Evolutionary conservation across 2,113 vertebrate genomes (phyloP).

Genomic region (Seriola aureovittata): DNA sequence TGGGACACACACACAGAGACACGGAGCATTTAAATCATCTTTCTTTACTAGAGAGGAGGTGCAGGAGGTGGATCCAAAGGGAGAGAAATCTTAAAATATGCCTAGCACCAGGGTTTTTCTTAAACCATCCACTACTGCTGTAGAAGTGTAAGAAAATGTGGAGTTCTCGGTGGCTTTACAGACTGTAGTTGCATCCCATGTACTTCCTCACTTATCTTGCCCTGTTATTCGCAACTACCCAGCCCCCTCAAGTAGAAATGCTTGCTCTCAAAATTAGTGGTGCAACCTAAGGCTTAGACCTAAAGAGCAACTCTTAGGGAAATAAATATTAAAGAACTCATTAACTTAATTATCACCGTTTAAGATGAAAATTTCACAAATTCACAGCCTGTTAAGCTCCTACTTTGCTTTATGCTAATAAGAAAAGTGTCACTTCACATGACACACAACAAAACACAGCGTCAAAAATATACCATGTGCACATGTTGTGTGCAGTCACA

Average conservation of each 20-base stretch:
- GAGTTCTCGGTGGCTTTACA: background rate
- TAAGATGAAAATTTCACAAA: background rate
- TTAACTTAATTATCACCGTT: no score
- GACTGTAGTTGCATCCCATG: background rate
- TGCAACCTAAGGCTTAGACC: background rate
- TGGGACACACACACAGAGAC: slow-evolving; percentile 49
- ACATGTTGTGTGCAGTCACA: no score
- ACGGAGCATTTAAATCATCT: slow-evolving; percentile 31
- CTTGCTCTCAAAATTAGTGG: background rate
- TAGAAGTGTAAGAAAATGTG: background rate
- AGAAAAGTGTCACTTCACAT: no score
- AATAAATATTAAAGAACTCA: background rate
- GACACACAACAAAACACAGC: no score
- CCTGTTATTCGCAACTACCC: background rate
- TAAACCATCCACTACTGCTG: background rate
- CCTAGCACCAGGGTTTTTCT: background rate
- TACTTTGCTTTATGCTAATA: background rate
- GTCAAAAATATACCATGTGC: no score
- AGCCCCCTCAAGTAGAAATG: background rate
- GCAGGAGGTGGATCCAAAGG: background rate
- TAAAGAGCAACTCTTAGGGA: background rate
- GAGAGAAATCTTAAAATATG: background rate
- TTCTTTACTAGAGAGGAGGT: background rate
- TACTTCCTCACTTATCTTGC: background rate
- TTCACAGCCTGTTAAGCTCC: background rate